phyloP scores from a whole-genome alignment of 2,113 vertebrate species.

The Eira barbara region DNA sequence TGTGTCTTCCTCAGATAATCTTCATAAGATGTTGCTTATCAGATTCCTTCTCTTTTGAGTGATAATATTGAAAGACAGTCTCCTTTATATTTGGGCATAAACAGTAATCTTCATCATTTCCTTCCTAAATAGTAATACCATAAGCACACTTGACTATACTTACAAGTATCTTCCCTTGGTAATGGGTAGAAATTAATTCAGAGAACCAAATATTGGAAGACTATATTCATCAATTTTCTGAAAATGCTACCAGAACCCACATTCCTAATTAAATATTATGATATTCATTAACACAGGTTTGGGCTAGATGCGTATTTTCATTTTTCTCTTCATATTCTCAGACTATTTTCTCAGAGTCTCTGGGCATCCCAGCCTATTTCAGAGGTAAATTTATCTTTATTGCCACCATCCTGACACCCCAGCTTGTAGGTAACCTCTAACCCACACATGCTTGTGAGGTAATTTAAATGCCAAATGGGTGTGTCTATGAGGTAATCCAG shows the following conservation, averaged over 20 bases:
- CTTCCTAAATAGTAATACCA: background rate
- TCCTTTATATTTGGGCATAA: background rate
- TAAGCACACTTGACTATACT: background rate
- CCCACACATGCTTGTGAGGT: background rate
- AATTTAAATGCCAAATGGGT: background rate
- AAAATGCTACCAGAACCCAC: background rate
- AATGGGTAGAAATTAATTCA: background rate
- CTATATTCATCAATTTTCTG: background rate
- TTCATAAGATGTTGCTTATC: background rate
- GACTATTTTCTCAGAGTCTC: background rate
- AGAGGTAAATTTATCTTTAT: background rate
- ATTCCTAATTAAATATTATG: background rate
- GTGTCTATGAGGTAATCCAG: background rate
- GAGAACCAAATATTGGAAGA: background rate
- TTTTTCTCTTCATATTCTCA: conserved; percentile 1
- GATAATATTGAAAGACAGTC: background rate
- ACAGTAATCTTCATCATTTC: background rate
- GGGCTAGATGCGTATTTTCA: background rate
- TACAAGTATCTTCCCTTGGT: background rate
- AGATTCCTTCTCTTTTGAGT: background rate
- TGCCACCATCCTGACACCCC: background rate
- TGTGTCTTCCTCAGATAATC: background rate
- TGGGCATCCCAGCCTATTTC: background rate
- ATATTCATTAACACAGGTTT: background rate
- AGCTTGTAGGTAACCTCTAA: background rate